Percentiles rank a stretch among this genome's conserved stretches.
Evolutionary conservation across 1,140 invertebrate genomes (phyloP).

Genomic region (Drosophila triauraria): DNA sequence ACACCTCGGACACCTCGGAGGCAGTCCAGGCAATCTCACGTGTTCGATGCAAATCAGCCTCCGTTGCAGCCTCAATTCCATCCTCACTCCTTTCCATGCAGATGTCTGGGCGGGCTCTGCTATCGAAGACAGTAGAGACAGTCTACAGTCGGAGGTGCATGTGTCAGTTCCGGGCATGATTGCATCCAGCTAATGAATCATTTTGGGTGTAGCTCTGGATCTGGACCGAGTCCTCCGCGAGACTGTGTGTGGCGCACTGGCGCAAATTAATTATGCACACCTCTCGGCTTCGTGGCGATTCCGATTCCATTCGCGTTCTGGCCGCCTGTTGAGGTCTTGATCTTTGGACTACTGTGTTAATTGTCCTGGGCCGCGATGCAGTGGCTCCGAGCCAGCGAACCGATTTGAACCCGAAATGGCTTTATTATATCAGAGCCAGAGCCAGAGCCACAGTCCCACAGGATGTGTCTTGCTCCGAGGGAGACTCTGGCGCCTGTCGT

Average conservation of each 20-base stretch:
- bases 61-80: constrained; percentile 15
- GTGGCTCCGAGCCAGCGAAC: constrained; percentile 48
- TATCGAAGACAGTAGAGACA: constrained; percentile 37
- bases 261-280: constrained; percentile 83
- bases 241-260: constrained; percentile 47
- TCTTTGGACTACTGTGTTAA: constrained; percentile 82
- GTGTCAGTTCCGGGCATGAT: constrained; percentile 80
- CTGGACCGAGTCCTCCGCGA: constrained; percentile 7
- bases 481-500: constrained; percentile 53
- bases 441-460: constrained; percentile 1
- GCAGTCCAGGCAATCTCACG: constrained; percentile 51
- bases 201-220: constrained; percentile 49
- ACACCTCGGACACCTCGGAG: constrained; percentile 63
- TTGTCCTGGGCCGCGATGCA: constrained; percentile 56
- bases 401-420: constrained; percentile 80
- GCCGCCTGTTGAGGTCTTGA: constrained; percentile 71
- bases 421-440: constrained; percentile 62
- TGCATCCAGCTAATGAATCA: constrained; percentile 79
- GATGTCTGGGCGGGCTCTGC: constrained; percentile 46
- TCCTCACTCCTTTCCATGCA: not conserved
- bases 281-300: constrained; percentile 55
- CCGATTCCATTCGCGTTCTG: constrained; percentile 39
- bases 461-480: constrained; percentile 7
- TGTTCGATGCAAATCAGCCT: constrained; percentile 80
- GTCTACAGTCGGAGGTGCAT: constrained; percentile 25